Conservation (phyloP, 92 coral and sea anemone genomes). For the Zoanthus sansibaricus region DNA sequence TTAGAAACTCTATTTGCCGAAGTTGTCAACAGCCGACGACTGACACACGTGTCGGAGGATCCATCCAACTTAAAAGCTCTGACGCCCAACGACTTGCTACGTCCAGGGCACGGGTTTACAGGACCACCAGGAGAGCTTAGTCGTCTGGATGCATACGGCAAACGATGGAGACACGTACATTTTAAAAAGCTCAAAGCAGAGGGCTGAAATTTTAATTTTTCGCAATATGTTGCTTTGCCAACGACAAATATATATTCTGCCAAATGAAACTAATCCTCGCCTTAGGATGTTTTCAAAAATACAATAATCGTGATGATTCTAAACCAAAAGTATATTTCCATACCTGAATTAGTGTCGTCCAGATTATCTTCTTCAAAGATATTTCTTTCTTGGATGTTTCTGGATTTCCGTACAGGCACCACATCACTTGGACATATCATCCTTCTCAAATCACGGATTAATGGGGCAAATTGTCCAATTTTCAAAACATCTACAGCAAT, state of each 20-base stretch:
- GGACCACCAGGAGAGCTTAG: not conserved
- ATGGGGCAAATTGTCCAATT: not conserved
- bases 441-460: slow-evolving; percentile 3
- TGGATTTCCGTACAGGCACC: slow-evolving; percentile 27
- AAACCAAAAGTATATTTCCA: too few relatives aligned
- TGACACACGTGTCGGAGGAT: not conserved
- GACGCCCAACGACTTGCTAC: not conserved
- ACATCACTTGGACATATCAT: slow-evolving; percentile 8
- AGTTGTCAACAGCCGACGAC: too few relatives aligned
- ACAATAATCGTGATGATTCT: too few relatives aligned
- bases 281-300: too few relatives aligned
- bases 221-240: too few relatives aligned
- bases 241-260: too few relatives aligned
- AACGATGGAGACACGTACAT: slow-evolving; percentile 1
- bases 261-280: too few relatives aligned
- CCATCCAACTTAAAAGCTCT: not conserved
- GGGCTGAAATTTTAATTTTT: too few relatives aligned
- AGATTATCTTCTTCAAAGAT: not conserved
- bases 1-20: too few relatives aligned
- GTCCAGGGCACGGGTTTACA: not conserved
- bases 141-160: not conserved
- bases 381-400: slow-evolving; percentile 19
- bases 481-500: not conserved
- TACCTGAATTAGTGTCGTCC: not conserved
- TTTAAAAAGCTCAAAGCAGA: too few relatives aligned